Percentiles rank a stretch among this genome's conserved stretches.
Evolutionary conservation across 1,140 invertebrate genomes (phyloP).

Genomic region (Drosophila nigromelanica): DNA sequence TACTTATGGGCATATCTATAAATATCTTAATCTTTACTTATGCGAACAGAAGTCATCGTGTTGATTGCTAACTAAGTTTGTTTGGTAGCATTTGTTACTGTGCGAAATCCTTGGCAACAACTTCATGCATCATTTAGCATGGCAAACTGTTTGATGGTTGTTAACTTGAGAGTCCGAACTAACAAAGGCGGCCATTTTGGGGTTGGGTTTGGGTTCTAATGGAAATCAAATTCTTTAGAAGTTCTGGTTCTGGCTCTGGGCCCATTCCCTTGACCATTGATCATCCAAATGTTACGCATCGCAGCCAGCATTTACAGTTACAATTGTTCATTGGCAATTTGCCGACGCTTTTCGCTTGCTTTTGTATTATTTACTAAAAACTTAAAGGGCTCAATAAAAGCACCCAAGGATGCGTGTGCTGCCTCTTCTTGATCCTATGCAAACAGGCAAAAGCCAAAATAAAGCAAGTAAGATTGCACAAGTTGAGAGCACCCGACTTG

Average conservation of each 20-base stretch:
- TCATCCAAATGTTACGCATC: constrained; percentile 60
- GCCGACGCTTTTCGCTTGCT: constrained; percentile 48
- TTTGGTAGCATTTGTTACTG: constrained; percentile 7
- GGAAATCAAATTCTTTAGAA: constrained; percentile 71
- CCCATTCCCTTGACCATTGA: constrained; percentile 51
- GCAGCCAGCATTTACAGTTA: constrained; percentile 49
- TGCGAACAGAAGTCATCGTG: constrained; percentile 10
- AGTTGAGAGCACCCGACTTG: no score
- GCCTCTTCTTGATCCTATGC: constrained; percentile 69
- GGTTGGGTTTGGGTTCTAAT: constrained; percentile 40
- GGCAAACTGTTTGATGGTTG: constrained; percentile 52
- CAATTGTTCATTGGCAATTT: constrained; percentile 68
- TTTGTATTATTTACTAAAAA: constrained; percentile 81
- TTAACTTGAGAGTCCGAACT: constrained; percentile 21
- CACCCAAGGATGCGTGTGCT: constrained; percentile 65
- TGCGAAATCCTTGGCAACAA: constrained; percentile 31
- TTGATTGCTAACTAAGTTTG: constrained; percentile 34
- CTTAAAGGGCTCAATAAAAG: constrained; percentile 81
- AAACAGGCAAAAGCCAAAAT: constrained; percentile 48
- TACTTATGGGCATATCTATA: neutral
- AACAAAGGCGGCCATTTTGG: neutral
- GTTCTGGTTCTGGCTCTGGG: constrained; percentile 10
- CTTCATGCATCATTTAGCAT: constrained; percentile 73
- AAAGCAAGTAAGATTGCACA: neutral
- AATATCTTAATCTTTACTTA: neutral